phyloP scores from a whole-genome alignment of 2,888 invertebrate genomes.

The Oegoconia quadripuncta region DNA sequence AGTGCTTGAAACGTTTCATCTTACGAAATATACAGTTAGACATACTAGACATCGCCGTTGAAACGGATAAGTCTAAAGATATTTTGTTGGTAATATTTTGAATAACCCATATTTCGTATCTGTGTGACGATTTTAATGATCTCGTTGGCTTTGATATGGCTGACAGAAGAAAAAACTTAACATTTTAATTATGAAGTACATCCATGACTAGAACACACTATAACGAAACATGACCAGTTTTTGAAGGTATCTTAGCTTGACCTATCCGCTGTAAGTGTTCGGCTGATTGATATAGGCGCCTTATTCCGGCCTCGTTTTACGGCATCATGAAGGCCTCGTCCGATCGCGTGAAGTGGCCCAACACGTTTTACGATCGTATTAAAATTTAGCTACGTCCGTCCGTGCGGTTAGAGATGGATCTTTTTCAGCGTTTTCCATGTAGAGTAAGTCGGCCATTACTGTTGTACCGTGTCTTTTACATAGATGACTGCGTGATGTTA shows the following conservation, averaged over 20 bases:
- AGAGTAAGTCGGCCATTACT: too few relatives aligned
- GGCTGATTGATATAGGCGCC: constrained; percentile 35
- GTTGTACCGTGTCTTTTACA: too few relatives aligned
- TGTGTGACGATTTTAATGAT: too few relatives aligned
- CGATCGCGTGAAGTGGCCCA: constrained; percentile 32
- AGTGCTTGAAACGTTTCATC: too few relatives aligned
- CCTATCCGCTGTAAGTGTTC: constrained; percentile 12
- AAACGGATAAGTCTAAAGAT: too few relatives aligned
- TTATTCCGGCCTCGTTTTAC: constrained; percentile 34
- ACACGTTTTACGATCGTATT: constrained; percentile 27
- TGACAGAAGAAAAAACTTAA: too few relatives aligned
- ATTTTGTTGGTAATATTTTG: too few relatives aligned
- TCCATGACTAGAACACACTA: background rate
- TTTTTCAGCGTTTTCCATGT: too few relatives aligned
- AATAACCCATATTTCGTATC: too few relatives aligned
- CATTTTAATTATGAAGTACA: background rate
- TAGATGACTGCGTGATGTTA: background rate
- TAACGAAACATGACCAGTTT: background rate
- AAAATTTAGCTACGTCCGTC: constrained; percentile 24
- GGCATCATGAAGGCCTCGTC: constrained; percentile 30
- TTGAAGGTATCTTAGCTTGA: background rate
- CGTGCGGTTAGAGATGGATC: background rate
- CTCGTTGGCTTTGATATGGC: too few relatives aligned
- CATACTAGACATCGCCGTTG: too few relatives aligned
- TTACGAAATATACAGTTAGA: too few relatives aligned